Conservation (phyloP, 2,113 vertebrate species). For the Bufo bufo region DNA sequence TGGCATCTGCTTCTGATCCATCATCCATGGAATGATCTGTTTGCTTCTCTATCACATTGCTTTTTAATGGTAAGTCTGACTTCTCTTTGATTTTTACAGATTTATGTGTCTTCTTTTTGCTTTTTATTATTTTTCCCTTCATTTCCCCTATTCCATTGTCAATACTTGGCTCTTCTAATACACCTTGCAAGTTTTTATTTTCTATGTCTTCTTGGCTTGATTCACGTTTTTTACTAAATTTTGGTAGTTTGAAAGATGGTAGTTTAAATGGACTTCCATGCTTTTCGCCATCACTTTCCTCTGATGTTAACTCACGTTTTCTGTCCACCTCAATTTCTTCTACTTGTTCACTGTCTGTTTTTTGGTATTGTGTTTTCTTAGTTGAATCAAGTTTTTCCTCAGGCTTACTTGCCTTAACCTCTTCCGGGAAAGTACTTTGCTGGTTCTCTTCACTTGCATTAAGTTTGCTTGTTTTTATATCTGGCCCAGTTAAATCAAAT, state of each 20-base stretch:
- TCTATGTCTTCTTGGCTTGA: too few species aligned
- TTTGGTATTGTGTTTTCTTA: neutral
- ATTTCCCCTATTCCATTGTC: neutral
- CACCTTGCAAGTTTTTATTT: too few species aligned
- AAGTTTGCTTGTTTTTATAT: neutral
- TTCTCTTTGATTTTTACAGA: neutral
- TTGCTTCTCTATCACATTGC: neutral
- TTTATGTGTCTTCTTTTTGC: slow-evolving; percentile 23
- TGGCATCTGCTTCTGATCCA: neutral
- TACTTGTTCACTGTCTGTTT: rapidly evolving
- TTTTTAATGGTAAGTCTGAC: neutral
- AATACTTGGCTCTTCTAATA: neutral
- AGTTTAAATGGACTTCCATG: slow-evolving; percentile 67
- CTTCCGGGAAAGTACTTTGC: neutral
- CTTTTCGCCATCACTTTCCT: slow-evolving; percentile 48
- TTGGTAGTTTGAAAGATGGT: slow-evolving; percentile 68
- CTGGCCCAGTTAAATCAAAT: neutral
- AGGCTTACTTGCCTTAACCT: neutral
- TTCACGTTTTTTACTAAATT: slow-evolving; percentile 56
- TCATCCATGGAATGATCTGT: neutral
- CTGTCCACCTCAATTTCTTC: neutral
- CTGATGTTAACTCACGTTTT: slow-evolving; percentile 1
- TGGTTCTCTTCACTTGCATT: neutral
- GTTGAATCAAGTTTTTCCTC: neutral
- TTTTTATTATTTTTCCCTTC: neutral